Base-by-base conservation (phyloP, 2,113 vertebrate genomes). In the Heliornis fulica region DNA sequence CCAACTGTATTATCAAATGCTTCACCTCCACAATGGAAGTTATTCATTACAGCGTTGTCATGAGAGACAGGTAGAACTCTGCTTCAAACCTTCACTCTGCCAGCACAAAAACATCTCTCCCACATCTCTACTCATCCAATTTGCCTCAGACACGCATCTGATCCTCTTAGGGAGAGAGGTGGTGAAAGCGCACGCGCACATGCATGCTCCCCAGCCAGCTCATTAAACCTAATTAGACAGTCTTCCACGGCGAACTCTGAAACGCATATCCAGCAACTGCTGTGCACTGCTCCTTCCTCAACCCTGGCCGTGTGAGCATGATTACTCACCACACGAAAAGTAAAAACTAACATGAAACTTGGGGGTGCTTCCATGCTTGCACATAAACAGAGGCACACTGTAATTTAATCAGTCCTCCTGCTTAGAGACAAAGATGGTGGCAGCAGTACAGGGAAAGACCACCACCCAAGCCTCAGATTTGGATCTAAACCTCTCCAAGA, bases 181-280 rank as follows among this genome's bases (percentile, higher is more conserved):
- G 86, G 69, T 83, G 86, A 93, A 94, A 81, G 89, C 72, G 81
- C 72, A 92, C 76, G 46, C 34, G 9, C 69, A 92, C 28, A 64
- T 69, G 83, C 89, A 89, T n/a, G 91, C 86, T 89, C 80, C 65
- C 40, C 69, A 83, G 93, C 64, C 90, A 97, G 61, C 69, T 96
- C 80, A 82, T 93, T 94, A 91, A 68, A 84, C 68, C 92, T 95
- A 95, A 95, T 94, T 94, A 93, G 71, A 90, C 66, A 64, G 65
- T 66, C 72, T 90, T 89, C 88, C 95, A 93, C 1, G 2, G 90
- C 79, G 88, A 94, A 93, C 95, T 94, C 57, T 93, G 88, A 93
- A 93, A 93, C 70, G 46, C 64, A 86, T 48, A 88, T 83, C 64
- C 76, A 96, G 88, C 92, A 89, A 65, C 78, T 92, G 83, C 71